A percentile compares a stretch with the other conserved stretches of the same genome.
phyloP scores from a whole-genome alignment of 2,888 invertebrate species.

The Orgyia antiqua region DNA sequence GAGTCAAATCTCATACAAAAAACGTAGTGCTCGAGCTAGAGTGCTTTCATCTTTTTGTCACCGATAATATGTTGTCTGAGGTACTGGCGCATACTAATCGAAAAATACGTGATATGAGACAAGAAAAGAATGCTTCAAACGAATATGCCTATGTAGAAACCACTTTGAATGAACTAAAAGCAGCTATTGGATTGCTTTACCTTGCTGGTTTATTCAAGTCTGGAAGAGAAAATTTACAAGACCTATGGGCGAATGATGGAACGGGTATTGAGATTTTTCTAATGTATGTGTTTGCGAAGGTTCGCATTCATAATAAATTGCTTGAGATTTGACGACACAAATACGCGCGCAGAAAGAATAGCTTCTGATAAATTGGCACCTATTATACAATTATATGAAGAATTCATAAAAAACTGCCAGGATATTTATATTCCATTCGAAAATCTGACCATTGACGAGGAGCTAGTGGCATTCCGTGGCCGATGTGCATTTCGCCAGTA shows the following conservation, averaged over 20 bases:
- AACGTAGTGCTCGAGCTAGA: neutral
- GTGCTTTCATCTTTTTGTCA: conserved; percentile 1
- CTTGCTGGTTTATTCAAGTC: conserved; percentile 5
- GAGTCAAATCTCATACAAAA: neutral
- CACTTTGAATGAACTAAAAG: conserved; percentile 3
- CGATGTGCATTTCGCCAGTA: conserved; percentile 10
- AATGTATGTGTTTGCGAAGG: neutral
- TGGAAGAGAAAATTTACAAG: conserved; percentile 1
- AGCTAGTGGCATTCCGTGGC: conserved; percentile 7
- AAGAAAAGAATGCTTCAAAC: conserved; percentile 3
- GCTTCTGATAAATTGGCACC: neutral
- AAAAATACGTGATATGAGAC: conserved; percentile 1
- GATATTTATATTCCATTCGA: neutral
- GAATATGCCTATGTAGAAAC: conserved; percentile 6
- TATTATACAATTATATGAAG: neutral
- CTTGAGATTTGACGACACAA: neutral
- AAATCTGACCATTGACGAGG: conserved; percentile 3
- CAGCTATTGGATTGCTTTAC: conserved; percentile 3
- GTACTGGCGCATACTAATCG: neutral
- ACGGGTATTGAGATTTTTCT: neutral
- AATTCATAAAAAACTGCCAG: neutral
- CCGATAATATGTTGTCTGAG: neutral
- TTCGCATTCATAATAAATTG: neutral
- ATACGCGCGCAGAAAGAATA: neutral
- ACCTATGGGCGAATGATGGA: neutral